Conservation (phyloP, 2,888 invertebrate species). For the Phyto melanocephala region DNA sequence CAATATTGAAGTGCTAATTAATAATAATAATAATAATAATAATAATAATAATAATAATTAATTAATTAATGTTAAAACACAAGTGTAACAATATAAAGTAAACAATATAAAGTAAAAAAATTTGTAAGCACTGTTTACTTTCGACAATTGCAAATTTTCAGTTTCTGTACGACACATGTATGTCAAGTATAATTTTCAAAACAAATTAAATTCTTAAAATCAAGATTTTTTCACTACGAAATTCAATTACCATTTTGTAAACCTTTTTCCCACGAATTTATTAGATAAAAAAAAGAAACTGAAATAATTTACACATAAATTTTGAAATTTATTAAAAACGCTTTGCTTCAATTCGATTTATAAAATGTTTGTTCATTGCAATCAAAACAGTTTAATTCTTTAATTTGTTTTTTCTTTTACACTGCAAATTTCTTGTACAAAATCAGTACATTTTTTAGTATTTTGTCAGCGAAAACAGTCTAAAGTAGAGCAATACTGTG, state of each 20-base stretch:
- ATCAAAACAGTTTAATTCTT: conserved; percentile 20
- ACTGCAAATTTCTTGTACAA: conserved; percentile 23
- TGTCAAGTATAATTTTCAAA: no score
- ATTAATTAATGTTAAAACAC: background rate
- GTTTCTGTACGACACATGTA: no score
- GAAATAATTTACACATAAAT: background rate
- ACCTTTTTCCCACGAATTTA: background rate
- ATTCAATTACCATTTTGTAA: conserved; percentile 36
- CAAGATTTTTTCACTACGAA: no score
- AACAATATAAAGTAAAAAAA: no score
- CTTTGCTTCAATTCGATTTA: conserved; percentile 24
- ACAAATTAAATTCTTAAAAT: no score
- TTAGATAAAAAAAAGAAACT: background rate
- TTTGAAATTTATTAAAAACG: background rate
- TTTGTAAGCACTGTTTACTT: no score
- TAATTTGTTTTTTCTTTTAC: background rate
- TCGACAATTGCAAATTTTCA: no score
- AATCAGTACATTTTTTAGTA: conserved; percentile 12
- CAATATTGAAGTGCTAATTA: no score
- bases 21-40: no score
- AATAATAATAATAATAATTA: no score
- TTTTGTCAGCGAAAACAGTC: conserved; percentile 54
- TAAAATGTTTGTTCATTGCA: background rate
- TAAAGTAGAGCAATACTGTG: conserved; percentile 54
- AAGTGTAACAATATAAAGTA: no score